These are phyloP conservation scores for Podocnemis expansa DNA, from an alignment of 2,113 vertebrate genomes.

Conservation along the genomic window DNA sequence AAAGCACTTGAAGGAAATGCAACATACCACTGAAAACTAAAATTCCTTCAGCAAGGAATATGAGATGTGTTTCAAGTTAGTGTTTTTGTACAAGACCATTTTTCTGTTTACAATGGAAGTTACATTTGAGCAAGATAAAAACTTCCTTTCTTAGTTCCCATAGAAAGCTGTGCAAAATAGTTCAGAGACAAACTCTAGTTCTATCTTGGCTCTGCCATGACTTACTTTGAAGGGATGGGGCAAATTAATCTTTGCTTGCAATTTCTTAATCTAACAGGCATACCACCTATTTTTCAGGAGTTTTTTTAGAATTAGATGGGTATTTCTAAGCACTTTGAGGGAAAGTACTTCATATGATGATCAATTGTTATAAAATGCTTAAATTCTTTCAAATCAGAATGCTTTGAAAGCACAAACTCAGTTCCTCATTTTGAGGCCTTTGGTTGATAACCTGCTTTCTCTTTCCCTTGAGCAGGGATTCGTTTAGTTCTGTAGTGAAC, in stretches of 20 bases:
- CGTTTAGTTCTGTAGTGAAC: not conserved
- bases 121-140: not conserved
- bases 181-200: not conserved
- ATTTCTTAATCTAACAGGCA: not conserved
- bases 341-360: not conserved
- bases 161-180: fast-evolving
- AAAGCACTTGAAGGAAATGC: not conserved
- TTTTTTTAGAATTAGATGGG: not conserved
- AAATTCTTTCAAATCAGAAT: not conserved
- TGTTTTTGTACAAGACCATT: fast-evolving
- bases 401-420: not conserved
- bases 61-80: not conserved
- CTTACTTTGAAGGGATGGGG: not conserved
- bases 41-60: fast-evolving
- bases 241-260: fast-evolving
- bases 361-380: not conserved
- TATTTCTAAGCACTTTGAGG: not conserved
- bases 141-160: too few species aligned
- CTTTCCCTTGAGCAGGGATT: not conserved
- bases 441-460: not conserved
- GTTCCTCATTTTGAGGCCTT: not conserved
- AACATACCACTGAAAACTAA: fast-evolving
- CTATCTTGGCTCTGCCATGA: not conserved
- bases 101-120: not conserved
- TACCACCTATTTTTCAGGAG: fast-evolving